Evolutionary conservation across 1,140 invertebrate genomes (phyloP), one percentile per base, ranked within the genome.

Genomic region (Marisa cornuarietis): DNA sequence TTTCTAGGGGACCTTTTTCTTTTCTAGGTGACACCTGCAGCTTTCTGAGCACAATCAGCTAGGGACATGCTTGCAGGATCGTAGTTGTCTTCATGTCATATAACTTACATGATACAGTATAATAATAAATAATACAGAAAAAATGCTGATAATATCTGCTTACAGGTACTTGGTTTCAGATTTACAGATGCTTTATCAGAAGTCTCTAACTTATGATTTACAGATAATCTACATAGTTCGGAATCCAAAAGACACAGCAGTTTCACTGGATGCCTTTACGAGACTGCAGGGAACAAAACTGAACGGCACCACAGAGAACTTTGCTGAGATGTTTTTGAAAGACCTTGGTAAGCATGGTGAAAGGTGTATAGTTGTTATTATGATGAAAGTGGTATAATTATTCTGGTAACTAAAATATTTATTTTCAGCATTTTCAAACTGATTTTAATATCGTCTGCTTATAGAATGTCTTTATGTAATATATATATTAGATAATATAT

Each of bases 231-330:
- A 98, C 88, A 94, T 96, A 1, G 93, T 95, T 0, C 93, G 98
- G 71, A 98, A 99, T 92, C 96, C 97, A 4, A 99, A 98, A 90
- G 97, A 99, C 88, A 94, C 95, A 80, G 95, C 95, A 71, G 96
- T 99, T 0, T 98, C 96, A 0, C 97, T 95, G 87, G 98, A 95
- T 88, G 94, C 98, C 89, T 97, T 97, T 87, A 94, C 94, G 83
- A 93, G 89, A 31, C 90, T 91, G 87, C 76, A 92, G 10, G 88
- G 83, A 11, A 81, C 87, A 13, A 82, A 87, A 20, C 74, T 76
- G 5, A 84, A 90, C 13, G 95, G 95, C 6, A 93, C 95, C 84
- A 96, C 96, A 85, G 91, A 93, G 82, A 93, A 93, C 65, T 97
- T 94, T 89, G 96, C 94, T 93, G 90, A 95, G 63, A 94, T 94